Conservation (phyloP, 2,113 vertebrate genomes). For the Zingel zingel region DNA sequence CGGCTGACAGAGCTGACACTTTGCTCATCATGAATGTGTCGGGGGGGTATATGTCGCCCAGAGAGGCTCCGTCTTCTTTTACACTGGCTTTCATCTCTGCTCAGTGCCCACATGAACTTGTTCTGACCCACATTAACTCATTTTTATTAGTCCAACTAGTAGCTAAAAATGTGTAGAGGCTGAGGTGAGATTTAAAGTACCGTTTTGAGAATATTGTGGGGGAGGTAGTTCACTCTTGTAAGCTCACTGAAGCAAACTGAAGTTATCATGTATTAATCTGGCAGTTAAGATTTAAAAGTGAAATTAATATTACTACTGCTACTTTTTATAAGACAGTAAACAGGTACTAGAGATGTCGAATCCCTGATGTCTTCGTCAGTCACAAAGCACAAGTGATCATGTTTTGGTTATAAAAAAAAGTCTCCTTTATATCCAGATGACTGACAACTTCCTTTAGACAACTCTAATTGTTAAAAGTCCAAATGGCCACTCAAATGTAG, state of each 20-base stretch:
- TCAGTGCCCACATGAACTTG: neutral
- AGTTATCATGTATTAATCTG: neutral
- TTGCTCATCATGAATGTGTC: constrained; percentile 54
- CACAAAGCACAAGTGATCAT: neutral
- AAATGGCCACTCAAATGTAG: constrained; percentile 1
- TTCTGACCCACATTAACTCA: neutral
- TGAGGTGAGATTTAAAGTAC: neutral
- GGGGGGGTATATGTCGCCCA: neutral
- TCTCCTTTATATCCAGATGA: neutral
- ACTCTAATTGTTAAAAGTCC: neutral
- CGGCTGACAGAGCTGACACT: constrained; percentile 61
- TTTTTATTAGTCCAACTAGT: neutral
- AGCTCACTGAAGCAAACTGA: neutral
- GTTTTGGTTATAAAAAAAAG: neutral
- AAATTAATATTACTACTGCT: neutral
- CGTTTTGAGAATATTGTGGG: neutral
- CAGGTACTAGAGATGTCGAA: neutral
- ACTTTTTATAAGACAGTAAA: neutral
- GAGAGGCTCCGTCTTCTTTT: constrained; percentile 19
- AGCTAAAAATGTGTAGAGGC: neutral
- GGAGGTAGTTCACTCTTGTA: neutral
- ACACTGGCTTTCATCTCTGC: constrained; percentile 24
- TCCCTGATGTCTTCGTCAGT: neutral
- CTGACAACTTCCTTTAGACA: neutral
- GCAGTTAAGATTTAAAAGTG: neutral